phyloP scores from a whole-genome alignment of 92 coral and sea anemone genomes.

The Palythoa caribaeorum region DNA sequence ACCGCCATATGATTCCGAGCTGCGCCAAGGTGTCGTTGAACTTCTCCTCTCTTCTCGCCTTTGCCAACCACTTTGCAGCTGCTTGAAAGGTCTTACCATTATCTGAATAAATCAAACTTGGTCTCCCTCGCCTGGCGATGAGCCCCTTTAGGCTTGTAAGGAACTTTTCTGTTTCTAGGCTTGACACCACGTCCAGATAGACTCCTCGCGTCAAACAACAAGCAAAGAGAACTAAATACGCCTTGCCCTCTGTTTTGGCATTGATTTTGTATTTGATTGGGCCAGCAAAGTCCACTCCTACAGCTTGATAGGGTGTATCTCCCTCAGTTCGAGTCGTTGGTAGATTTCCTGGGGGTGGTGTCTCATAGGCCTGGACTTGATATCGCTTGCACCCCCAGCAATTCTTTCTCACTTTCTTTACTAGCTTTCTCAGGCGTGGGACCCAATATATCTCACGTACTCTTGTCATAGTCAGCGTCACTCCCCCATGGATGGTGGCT shows the following conservation, averaged over 20 bases:
- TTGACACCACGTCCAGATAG: background rate
- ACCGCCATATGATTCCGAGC: background rate
- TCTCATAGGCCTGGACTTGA: too few relatives aligned
- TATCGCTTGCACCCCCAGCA: too few relatives aligned
- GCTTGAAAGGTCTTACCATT: background rate
- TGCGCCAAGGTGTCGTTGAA: background rate
- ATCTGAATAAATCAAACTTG: slow-evolving; percentile 13
- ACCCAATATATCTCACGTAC: background rate
- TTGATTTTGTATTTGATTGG: slow-evolving; percentile 28
- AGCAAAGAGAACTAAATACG: background rate
- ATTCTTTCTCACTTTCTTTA: too few relatives aligned
- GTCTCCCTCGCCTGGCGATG: background rate
- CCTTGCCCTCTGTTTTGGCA: slow-evolving; percentile 1
- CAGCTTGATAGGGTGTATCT: background rate
- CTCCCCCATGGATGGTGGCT: background rate
- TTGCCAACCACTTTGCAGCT: background rate
- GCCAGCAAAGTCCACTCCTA: slow-evolving; percentile 23
- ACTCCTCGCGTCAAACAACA: slow-evolving; percentile 15
- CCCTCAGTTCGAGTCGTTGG: background rate
- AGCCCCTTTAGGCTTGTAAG: slow-evolving; percentile 17
- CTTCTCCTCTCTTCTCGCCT: slow-evolving; percentile 10
- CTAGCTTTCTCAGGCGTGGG: too few relatives aligned
- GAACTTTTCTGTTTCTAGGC: slow-evolving; percentile 19
- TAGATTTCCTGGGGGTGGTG: background rate
- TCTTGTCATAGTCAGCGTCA: background rate